Evolutionary conservation across 92 coral and sea anemone genomes (phyloP).

Genomic region (Epizoanthus stellaris): DNA sequence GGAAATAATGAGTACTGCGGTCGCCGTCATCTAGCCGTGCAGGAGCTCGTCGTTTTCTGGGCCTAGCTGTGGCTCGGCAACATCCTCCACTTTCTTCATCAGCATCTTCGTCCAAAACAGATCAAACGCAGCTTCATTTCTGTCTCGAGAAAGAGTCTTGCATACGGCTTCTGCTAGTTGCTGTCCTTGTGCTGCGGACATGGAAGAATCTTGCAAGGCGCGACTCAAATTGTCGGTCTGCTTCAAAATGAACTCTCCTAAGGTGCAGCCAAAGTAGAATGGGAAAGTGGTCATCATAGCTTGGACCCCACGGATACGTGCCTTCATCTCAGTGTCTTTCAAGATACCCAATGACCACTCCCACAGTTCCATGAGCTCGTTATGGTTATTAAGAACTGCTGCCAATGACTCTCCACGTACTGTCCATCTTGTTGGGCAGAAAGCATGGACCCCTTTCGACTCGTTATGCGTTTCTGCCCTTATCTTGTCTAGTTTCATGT

Average conservation of each 20-base stretch:
- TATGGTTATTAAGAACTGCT: conserved; percentile 52
- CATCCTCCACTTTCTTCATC: conserved; percentile 55
- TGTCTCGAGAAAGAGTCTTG: conserved; percentile 59
- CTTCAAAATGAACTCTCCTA: conserved; percentile 33
- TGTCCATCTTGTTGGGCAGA: conserved; percentile 71
- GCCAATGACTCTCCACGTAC: conserved; percentile 64
- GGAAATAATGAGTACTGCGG: conserved; percentile 54
- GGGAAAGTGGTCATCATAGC: conserved; percentile 57
- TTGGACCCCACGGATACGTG: conserved; percentile 56
- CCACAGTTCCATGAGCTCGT: conserved; percentile 55
- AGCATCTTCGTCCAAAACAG: conserved; percentile 59
- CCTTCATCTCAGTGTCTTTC: conserved; percentile 60
- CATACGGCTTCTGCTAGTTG: conserved; percentile 49
- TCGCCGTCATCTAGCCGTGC: conserved; percentile 55
- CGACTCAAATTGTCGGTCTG: conserved; percentile 53
- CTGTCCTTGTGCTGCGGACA: conserved; percentile 53
- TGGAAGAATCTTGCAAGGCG: conserved; percentile 57
- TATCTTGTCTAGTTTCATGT: conserved; percentile 41
- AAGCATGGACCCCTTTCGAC: conserved; percentile 47
- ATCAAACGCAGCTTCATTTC: conserved; percentile 54
- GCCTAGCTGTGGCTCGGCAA: conserved; percentile 68
- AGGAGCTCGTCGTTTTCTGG: conserved; percentile 66
- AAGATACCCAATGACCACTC: conserved; percentile 54
- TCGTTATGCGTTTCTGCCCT: conserved; percentile 44
- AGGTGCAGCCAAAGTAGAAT: conserved; percentile 60